Conservation (phyloP, 2,797 vertebrate genomes). For the Cynodonichthys magdalenae region DNA sequence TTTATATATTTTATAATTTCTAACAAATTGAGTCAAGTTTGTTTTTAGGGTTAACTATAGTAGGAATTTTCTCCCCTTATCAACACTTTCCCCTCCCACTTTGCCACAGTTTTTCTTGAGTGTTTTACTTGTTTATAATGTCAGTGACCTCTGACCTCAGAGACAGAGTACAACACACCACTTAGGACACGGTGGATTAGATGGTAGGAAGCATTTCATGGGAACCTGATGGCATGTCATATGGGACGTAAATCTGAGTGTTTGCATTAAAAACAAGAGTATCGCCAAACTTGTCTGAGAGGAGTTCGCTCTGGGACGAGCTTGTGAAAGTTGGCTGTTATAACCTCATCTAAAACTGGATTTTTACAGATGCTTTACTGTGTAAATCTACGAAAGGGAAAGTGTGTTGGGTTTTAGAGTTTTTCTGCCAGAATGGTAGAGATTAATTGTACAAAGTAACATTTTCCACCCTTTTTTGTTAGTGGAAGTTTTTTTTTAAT, state of each 20-base stretch:
- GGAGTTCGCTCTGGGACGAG: neutral
- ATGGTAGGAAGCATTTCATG: conserved; percentile 40
- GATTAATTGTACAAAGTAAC: neutral
- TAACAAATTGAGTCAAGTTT: neutral
- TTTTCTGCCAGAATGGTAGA: neutral
- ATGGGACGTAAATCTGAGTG: conserved; percentile 25
- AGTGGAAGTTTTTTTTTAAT: too few relatives aligned
- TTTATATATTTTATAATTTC: neutral
- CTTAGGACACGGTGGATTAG: conserved; percentile 21
- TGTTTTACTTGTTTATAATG: conserved; percentile 50
- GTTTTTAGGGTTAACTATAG: neutral
- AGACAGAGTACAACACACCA: conserved; percentile 26
- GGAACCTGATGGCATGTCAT: conserved; percentile 19
- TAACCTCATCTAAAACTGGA: neutral
- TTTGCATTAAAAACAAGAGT: conserved; percentile 22
- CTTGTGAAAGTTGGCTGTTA: neutral
- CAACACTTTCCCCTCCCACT: conserved; percentile 22
- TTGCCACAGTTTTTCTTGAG: conserved; percentile 24
- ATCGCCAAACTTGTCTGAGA: conserved; percentile 6
- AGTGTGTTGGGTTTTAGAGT: too few relatives aligned
- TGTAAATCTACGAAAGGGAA: neutral
- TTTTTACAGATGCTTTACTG: neutral
- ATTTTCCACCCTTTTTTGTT: too few relatives aligned
- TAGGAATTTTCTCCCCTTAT: conserved; percentile 14
- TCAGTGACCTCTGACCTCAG: conserved; percentile 52